Conservation (phyloP, 1,140 invertebrate genomes). For the Macrosteles quadrilineatus region DNA sequence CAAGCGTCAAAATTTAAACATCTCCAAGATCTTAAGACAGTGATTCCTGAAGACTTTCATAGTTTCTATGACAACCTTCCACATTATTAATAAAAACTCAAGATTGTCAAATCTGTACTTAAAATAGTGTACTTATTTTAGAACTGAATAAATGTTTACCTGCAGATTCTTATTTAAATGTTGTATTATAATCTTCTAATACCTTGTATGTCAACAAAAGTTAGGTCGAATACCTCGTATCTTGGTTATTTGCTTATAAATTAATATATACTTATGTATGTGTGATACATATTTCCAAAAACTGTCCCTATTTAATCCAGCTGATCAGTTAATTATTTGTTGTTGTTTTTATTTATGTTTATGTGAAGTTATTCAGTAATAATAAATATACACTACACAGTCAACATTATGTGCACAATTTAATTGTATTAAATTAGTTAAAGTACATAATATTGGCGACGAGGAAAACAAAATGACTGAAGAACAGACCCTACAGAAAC, state of each 20-base stretch:
- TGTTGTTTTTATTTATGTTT: no score
- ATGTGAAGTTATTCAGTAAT: no score
- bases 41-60: conserved; percentile 21
- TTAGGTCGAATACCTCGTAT: conserved; percentile 12
- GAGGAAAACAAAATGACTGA: no score
- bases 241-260: conserved; percentile 6
- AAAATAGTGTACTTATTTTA: neutral
- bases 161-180: neutral
- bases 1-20: conserved; percentile 25
- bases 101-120: neutral
- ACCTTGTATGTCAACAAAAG: conserved; percentile 3
- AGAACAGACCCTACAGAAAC: no score
- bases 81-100: neutral
- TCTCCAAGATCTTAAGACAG: conserved; percentile 29
- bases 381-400: no score
- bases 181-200: conserved; percentile 8
- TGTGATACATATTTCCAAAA: no score
- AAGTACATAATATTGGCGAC: no score
- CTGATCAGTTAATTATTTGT: no score
- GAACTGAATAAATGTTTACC: neutral
- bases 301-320: no score
- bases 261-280: neutral
- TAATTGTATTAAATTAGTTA: no score
- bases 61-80: conserved; percentile 31
- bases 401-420: no score